Percentiles rank a stretch among this genome's conserved stretches.
Evolutionary conservation across 2,113 vertebrate genomes (phyloP).

Genomic region (Strigops habroptila): DNA sequence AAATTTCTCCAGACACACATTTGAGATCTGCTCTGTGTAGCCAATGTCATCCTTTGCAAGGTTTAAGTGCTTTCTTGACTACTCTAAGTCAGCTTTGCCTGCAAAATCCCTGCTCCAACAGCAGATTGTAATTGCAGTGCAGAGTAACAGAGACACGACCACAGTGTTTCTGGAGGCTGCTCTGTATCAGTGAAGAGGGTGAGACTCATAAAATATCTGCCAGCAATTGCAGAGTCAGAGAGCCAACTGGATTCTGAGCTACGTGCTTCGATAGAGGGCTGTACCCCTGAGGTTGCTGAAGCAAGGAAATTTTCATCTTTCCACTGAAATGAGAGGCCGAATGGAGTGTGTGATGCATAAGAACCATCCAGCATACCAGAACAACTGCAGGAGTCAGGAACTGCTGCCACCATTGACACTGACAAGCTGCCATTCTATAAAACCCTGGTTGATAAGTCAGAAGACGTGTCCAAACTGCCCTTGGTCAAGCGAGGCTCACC

Average conservation of each 20-base stretch:
- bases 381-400: background rate
- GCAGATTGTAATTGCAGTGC: background rate
- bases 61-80: background rate
- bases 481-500: rapidly evolving
- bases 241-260: slow-evolving; percentile 26
- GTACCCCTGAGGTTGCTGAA: slow-evolving; percentile 21
- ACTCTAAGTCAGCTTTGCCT: background rate
- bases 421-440: background rate
- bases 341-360: rapidly evolving
- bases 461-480: background rate
- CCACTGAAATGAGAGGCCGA: background rate
- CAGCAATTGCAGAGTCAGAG: slow-evolving; percentile 24
- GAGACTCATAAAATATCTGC: slow-evolving; percentile 19
- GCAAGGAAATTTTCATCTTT: background rate
- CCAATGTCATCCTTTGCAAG: background rate
- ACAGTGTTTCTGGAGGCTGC: background rate
- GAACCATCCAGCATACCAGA: background rate
- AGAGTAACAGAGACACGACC: background rate
- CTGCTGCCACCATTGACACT: background rate
- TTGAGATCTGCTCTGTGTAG: background rate
- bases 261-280: slow-evolving; percentile 26
- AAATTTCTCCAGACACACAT: background rate
- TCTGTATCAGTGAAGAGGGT: background rate
- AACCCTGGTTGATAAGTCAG: rapidly evolving
- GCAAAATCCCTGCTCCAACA: background rate